Conservation (phyloP, 2,888 invertebrate genomes). For the Plebejus anna region DNA sequence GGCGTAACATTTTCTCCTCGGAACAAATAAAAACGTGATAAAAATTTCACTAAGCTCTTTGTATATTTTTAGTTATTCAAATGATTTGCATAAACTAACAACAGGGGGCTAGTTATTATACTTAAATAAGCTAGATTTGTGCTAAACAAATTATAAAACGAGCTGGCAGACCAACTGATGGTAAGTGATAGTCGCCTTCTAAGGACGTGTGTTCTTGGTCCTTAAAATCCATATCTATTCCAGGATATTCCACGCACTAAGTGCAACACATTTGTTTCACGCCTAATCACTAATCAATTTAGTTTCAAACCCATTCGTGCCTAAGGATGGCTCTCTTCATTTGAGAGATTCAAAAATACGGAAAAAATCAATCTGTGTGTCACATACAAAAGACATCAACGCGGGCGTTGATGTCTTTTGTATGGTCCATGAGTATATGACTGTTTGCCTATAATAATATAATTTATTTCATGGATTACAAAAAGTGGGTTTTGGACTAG, state of each 20-base stretch:
- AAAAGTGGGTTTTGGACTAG: too few species aligned
- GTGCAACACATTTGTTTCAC: background rate
- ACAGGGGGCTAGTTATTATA: background rate
- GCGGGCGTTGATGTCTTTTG: background rate
- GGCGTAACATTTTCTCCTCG: background rate
- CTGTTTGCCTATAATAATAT: too few species aligned
- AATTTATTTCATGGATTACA: too few species aligned
- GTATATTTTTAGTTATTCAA: background rate
- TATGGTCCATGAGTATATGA: too few species aligned
- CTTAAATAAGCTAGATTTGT: too few species aligned
- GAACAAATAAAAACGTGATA: constrained; percentile 9
- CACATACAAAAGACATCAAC: background rate
- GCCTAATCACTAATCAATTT: background rate
- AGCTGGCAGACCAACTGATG: background rate
- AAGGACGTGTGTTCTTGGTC: too few species aligned
- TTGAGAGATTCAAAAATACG: too few species aligned
- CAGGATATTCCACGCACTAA: background rate
- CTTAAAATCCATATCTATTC: background rate
- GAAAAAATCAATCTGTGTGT: background rate
- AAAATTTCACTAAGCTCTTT: background rate
- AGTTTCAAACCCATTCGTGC: too few species aligned
- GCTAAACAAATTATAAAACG: background rate
- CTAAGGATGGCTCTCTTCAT: too few species aligned
- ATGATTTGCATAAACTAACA: constrained; percentile 2
- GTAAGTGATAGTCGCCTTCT: background rate